phyloP scores from a whole-genome alignment of 2,113 vertebrate genomes.

The Hucho hucho region DNA sequence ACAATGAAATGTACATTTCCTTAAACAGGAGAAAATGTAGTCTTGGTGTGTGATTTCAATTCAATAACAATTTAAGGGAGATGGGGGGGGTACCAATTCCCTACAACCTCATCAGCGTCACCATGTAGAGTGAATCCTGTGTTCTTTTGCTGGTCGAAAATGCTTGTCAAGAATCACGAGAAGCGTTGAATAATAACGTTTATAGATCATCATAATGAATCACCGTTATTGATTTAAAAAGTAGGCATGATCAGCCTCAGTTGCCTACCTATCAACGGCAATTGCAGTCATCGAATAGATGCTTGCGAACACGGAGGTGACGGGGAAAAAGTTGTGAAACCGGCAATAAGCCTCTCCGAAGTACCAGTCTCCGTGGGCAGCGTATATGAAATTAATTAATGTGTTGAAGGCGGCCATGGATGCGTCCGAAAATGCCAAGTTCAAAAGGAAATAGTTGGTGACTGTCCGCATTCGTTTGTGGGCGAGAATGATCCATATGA shows the following conservation, averaged over 20 bases:
- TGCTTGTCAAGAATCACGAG: not conserved
- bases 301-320: slow-evolving; percentile 94
- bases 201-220: not conserved
- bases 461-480: slow-evolving; percentile 97
- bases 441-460: slow-evolving; percentile 94
- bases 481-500: slow-evolving; percentile 97
- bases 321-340: slow-evolving; percentile 99
- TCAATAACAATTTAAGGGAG: too few relatives aligned
- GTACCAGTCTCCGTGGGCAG: slow-evolving; percentile 92
- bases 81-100: too few relatives aligned
- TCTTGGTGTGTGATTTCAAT: too few relatives aligned
- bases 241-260: not conserved
- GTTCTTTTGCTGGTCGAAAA: not conserved
- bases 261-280: slow-evolving; percentile 91
- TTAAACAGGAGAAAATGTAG: too few relatives aligned
- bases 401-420: slow-evolving; percentile 96
- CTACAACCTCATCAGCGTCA: too few relatives aligned
- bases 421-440: slow-evolving; percentile 93
- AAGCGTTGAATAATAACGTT: not conserved
- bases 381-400: slow-evolving; percentile 93
- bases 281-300: slow-evolving; percentile 99
- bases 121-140: too few relatives aligned
- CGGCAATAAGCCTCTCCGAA: slow-evolving; percentile 93
- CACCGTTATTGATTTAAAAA: not conserved
- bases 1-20: too few relatives aligned